Evolutionary conservation across 2,113 vertebrate species (phyloP), one percentile per base, ranked within the genome.

Genomic region (Scortum barcoo): DNA sequence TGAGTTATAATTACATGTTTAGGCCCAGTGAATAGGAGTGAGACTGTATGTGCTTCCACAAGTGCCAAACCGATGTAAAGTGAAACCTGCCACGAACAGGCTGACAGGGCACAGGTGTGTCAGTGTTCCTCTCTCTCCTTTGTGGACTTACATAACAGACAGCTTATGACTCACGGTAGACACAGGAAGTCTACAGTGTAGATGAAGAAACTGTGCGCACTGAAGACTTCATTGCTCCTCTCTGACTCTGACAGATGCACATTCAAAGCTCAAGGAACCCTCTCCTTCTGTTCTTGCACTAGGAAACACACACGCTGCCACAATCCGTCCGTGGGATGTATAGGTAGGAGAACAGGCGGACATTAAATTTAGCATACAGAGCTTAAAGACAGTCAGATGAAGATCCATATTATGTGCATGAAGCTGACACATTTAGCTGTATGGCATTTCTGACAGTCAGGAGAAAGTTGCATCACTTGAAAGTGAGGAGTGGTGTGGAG

Each of bases 141-240:
- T 33, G 20, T 72, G 26, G 48, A 46, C 56, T 90, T 88, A 76
- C 62, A 78, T 78, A 90, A 88, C 48, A 56, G 16, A 20, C 79
- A 78, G 40, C 62, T 74, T 80, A 57, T 91, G 88, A 91, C 44
- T 90, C 90, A 90, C 7, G 30, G 69, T 22, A 78, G 84, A 89
- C 78, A 79, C 85, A 71, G 86, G 84, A 89, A 77, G 76, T 91
- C 72, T 70, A 46, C 66, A 83, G 78, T n/a, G 14, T 22, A 76
- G 81, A 69, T 20, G 50, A 44, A 33, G 57, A n/a, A n/a, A n/a
- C n/a, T 70, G 61, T 74, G 54, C 76, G 38, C 51, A 26, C 54
- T 57, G 4, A 44, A 20, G 40, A 56, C 33, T 60, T 33, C 9
- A 50, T 38, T 22, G 16, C 57, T 65, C 48, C 20, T 69, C n/a